Evolutionary conservation across 2,797 vertebrate species (phyloP).

Genomic region (Sorex maritimensis): DNA sequence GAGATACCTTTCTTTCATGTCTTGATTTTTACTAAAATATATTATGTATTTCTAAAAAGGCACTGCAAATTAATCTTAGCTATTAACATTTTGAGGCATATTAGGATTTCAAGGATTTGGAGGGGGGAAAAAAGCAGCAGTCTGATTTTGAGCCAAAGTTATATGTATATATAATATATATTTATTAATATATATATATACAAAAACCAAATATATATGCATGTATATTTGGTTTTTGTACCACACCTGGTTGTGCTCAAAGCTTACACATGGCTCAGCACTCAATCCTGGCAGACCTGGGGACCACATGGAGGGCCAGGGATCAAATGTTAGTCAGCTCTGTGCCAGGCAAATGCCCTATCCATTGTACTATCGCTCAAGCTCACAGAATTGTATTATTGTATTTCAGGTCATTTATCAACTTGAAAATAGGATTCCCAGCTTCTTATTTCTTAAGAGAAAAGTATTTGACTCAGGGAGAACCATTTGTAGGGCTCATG

Average conservation of each 20-base stretch:
- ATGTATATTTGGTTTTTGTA: no score
- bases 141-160: constrained; percentile 26
- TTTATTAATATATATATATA: no score
- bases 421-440: constrained; percentile 25
- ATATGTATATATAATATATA: no score
- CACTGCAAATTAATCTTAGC: not conserved
- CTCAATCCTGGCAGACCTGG: no score
- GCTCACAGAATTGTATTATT: not conserved
- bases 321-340: no score
- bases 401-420: constrained; percentile 14
- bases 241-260: no score
- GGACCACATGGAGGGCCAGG: no score
- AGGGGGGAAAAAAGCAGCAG: not conserved
- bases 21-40: no score
- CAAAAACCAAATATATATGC: no score
- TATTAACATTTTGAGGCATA: not conserved
- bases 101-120: not conserved
- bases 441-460: not conserved
- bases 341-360: no score
- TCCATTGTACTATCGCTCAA: no score
- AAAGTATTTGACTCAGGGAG: not conserved
- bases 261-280: no score
- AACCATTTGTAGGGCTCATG: not conserved
- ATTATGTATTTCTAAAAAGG: not conserved
- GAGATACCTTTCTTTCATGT: not conserved